Conservation (phyloP, 1,140 invertebrate species). For the Atta colombica region DNA sequence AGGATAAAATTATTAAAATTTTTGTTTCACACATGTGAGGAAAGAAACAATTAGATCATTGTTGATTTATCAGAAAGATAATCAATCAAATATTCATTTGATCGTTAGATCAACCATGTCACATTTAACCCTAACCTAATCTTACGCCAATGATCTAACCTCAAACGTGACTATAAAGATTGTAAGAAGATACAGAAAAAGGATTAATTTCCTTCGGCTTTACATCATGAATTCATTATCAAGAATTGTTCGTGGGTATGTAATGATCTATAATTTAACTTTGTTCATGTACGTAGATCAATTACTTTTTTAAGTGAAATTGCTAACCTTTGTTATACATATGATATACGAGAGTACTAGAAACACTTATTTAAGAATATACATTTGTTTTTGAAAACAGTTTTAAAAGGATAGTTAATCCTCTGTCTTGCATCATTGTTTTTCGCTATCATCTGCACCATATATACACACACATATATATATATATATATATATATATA, state of each 20-base stretch:
- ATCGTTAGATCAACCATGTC: neutral
- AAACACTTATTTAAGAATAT: neutral
- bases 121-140: neutral
- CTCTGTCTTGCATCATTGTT: no score
- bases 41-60: neutral
- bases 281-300: neutral
- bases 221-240: constrained; percentile 61
- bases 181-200: neutral
- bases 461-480: no score
- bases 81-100: neutral
- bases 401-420: neutral
- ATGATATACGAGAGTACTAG: neutral
- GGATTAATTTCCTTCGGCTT: neutral
- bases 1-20: neutral
- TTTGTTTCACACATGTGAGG: neutral
- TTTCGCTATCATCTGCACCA: no score
- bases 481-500: no score
- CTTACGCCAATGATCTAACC: neutral
- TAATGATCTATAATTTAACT: neutral
- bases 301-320: neutral
- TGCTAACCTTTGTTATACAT: neutral
- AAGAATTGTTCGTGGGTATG: constrained; percentile 53
- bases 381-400: neutral
- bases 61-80: neutral
- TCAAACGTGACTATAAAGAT: constrained; percentile 1